Percentiles rank a stretch among this genome's conserved stretches.
Conservation (phyloP, 2,113 vertebrate species). For the Vicugna pacos region DNA sequence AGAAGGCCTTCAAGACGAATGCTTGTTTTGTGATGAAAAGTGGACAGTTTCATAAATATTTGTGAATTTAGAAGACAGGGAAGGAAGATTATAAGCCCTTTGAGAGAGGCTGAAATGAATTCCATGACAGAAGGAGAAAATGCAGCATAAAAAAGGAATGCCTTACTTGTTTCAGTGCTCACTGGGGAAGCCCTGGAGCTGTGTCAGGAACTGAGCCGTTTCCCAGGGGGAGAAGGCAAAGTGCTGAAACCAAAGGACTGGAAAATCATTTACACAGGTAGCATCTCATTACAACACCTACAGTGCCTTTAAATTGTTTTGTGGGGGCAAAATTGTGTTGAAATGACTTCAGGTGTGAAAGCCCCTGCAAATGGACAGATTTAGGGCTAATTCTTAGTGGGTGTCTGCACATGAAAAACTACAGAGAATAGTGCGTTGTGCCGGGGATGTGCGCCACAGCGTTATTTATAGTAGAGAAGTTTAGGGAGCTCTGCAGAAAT, state of each 20-base stretch:
- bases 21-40: constrained; percentile 65
- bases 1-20: constrained; percentile 64
- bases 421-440: not conserved
- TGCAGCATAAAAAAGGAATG: constrained; percentile 67
- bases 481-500: not conserved
- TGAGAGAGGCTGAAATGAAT: constrained; percentile 73
- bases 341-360: constrained; percentile 22
- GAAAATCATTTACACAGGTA: constrained; percentile 70
- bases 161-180: constrained; percentile 70
- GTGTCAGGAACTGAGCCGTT: constrained; percentile 51
- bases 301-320: not conserved
- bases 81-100: constrained; percentile 66
- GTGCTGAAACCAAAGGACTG: constrained; percentile 65
- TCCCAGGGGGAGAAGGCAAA: constrained; percentile 24
- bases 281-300: constrained; percentile 25
- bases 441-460: not conserved
- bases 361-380: not conserved
- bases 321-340: constrained; percentile 4
- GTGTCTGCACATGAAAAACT: not conserved
- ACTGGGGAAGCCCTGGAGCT: constrained; percentile 54
- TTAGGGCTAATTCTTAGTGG: not conserved
- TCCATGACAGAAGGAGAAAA: constrained; percentile 73
- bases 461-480: not conserved
- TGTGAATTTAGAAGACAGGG: constrained; percentile 69
- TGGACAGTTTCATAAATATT: constrained; percentile 72